Conservation (phyloP, 2,113 vertebrate species). For the Cromileptes altivelis region DNA sequence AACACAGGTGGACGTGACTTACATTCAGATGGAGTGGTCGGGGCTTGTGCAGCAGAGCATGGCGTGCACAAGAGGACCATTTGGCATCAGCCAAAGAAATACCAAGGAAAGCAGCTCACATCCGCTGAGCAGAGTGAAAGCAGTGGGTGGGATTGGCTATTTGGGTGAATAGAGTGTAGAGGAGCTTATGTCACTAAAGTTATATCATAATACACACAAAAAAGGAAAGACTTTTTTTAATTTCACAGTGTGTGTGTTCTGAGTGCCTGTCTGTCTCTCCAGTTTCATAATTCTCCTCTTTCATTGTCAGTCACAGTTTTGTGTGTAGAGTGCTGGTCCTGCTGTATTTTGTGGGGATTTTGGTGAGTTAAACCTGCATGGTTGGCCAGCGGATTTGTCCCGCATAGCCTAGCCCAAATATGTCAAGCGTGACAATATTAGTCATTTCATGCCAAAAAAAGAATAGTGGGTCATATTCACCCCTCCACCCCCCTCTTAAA, state of each 20-base stretch:
- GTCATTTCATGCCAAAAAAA: slow-evolving; percentile 73
- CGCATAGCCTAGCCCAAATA: slow-evolving; percentile 61
- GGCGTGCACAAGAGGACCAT: background rate
- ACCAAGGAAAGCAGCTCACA: slow-evolving; percentile 33
- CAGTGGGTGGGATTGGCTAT: slow-evolving; percentile 17
- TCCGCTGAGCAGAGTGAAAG: slow-evolving; percentile 6
- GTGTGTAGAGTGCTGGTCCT: background rate
- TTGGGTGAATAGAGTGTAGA: slow-evolving; percentile 6
- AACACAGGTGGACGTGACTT: slow-evolving; percentile 42
- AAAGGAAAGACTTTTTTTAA: slow-evolving; percentile 29
- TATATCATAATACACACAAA: slow-evolving; percentile 17
- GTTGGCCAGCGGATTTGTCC: slow-evolving; percentile 37
- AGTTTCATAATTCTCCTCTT: background rate
- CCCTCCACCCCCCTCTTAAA: slow-evolving; percentile 57
- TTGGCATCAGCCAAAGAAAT: slow-evolving; percentile 13
- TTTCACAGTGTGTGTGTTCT: background rate
- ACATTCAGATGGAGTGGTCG: background rate
- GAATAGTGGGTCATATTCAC: slow-evolving; percentile 66
- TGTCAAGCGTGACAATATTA: slow-evolving; percentile 75
- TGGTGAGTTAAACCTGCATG: slow-evolving; percentile 38
- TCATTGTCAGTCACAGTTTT: background rate
- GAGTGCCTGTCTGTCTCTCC: background rate
- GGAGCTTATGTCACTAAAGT: slow-evolving; percentile 41
- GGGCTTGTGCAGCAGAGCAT: background rate
- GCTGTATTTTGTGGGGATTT: slow-evolving; percentile 24